These are phyloP conservation scores for Mionectes olivaceus DNA, from an alignment of 2,797 vertebrate genomes.

Conservation along the genomic window DNA sequence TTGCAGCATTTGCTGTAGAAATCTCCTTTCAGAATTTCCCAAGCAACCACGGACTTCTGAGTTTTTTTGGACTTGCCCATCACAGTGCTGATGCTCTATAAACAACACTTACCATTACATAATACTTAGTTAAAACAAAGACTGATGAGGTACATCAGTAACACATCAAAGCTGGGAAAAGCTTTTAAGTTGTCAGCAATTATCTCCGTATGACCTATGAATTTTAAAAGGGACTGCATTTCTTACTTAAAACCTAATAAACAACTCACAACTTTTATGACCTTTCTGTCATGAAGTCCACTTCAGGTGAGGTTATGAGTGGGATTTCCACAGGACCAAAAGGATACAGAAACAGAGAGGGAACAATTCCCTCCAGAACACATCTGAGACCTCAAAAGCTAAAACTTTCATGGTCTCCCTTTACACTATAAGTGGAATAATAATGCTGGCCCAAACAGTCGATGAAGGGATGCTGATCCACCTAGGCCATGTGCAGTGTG, in stretches of 20 bases:
- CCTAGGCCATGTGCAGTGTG: too few species aligned
- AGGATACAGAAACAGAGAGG: neutral
- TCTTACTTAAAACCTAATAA: neutral
- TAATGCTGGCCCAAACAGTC: neutral
- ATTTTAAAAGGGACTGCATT: neutral
- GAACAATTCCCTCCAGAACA: neutral
- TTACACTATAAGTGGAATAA: neutral
- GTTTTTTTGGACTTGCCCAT: neutral
- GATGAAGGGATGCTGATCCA: neutral
- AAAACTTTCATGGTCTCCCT: neutral
- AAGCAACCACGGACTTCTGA: neutral
- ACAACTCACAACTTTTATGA: neutral
- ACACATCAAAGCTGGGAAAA: neutral
- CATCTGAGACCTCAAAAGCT: neutral
- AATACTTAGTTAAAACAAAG: neutral
- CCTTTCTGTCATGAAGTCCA: neutral
- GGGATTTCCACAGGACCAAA: neutral
- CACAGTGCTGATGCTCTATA: neutral
- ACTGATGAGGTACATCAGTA: neutral
- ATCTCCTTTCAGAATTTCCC: neutral
- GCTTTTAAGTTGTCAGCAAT: neutral
- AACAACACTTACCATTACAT: neutral
- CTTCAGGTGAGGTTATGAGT: neutral
- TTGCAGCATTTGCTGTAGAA: neutral
- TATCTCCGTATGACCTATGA: neutral